Conservation (phyloP, 2,888 invertebrate species). For the Melanophora roralis region DNA sequence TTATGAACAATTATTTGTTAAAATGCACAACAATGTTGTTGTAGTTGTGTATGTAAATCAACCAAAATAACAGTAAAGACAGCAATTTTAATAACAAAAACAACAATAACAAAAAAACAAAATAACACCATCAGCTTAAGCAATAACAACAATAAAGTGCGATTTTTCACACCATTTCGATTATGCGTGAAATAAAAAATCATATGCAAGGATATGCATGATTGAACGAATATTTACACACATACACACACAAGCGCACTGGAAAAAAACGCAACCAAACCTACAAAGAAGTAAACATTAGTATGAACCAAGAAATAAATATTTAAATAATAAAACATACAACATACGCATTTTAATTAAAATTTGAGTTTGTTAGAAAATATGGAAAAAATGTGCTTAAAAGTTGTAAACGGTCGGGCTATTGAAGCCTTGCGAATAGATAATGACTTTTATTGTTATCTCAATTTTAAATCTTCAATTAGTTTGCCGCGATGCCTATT, state of each 20-base stretch:
- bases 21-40: constrained; percentile 37
- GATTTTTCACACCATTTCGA: constrained; percentile 71
- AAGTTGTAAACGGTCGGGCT: too few relatives aligned
- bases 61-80: constrained; percentile 23
- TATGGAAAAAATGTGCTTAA: too few relatives aligned
- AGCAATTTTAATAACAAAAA: background rate
- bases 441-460: too few relatives aligned
- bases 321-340: background rate
- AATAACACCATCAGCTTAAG: too few relatives aligned
- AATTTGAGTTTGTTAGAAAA: too few relatives aligned
- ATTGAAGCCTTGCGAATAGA: too few relatives aligned
- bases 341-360: background rate
- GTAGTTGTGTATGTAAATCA: constrained; percentile 19
- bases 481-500: too few relatives aligned
- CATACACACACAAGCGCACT: background rate
- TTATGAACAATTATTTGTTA: constrained; percentile 35
- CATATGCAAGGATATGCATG: constrained; percentile 60
- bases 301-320: background rate
- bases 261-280: background rate
- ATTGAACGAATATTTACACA: constrained; percentile 42
- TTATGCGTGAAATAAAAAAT: constrained; percentile 63
- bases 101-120: background rate
- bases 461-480: too few relatives aligned
- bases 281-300: background rate
- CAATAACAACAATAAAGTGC: constrained; percentile 65